These are phyloP conservation scores for Noctua janthe DNA, from an alignment of 2,888 invertebrate species.

Conservation along the genomic window DNA sequence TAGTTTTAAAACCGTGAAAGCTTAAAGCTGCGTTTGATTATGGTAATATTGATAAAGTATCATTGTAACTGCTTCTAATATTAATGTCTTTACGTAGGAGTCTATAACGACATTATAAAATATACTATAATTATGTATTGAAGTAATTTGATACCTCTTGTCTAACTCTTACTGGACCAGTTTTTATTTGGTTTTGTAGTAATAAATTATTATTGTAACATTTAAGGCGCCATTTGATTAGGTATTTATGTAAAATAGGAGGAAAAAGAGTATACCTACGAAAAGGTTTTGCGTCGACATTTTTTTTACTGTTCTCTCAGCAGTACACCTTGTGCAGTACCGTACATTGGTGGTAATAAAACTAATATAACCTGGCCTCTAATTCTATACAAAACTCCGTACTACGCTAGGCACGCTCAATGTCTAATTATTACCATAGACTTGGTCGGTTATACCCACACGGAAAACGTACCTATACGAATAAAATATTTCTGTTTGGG, in stretches of 20 bases:
- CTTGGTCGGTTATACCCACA: not conserved
- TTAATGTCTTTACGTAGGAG: constrained; percentile 49
- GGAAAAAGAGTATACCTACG: not conserved
- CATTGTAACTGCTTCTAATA: constrained; percentile 38
- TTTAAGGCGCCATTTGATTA: constrained; percentile 31
- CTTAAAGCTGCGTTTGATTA: not conserved
- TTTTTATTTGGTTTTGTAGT: constrained; percentile 49
- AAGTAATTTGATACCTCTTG: constrained; percentile 54
- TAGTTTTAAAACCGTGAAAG: too few relatives aligned
- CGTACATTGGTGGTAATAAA: not conserved
- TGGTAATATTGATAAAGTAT: constrained; percentile 13
- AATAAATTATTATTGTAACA: constrained; percentile 53
- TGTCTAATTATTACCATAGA: not conserved
- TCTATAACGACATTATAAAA: constrained; percentile 43
- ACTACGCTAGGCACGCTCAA: not conserved
- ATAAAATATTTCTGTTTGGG: not conserved
- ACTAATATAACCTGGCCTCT: not conserved
- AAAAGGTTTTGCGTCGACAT: not conserved
- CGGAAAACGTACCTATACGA: not conserved
- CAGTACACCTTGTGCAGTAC: not conserved
- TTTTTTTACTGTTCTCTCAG: not conserved
- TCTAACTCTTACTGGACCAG: constrained; percentile 39
- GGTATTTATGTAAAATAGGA: constrained; percentile 24
- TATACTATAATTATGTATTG: constrained; percentile 58
- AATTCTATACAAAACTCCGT: not conserved